Conservation (phyloP, 2,888 invertebrate species). For the Silvanus unidentatus region DNA sequence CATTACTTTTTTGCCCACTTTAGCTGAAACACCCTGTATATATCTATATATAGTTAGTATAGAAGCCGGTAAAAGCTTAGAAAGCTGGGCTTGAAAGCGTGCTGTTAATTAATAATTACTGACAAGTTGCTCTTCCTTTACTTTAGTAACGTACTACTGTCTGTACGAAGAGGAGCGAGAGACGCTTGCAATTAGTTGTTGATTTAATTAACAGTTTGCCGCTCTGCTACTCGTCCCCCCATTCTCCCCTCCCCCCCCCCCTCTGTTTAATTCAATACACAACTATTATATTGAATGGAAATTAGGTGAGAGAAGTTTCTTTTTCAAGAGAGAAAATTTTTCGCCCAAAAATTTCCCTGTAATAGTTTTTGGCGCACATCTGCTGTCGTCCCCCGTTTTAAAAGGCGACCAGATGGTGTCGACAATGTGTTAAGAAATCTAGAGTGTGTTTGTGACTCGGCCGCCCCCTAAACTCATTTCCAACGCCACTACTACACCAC, state of each 20-base stretch:
- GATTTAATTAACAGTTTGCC: slow-evolving; percentile 43
- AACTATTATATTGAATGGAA: slow-evolving; percentile 12
- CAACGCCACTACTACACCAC: slow-evolving; percentile 19
- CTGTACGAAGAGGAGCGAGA: slow-evolving; percentile 28
- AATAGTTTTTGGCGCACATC: slow-evolving; percentile 28
- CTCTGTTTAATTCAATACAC: slow-evolving; percentile 31
- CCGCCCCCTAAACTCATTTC: slow-evolving; percentile 19
- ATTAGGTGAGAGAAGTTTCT: no score
- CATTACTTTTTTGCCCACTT: no score
- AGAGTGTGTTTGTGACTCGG: slow-evolving; percentile 6
- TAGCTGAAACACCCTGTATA: no score
- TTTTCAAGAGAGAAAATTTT: no score
- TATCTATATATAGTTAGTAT: slow-evolving; percentile 13
- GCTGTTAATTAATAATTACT: slow-evolving; percentile 53
- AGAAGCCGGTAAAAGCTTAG: slow-evolving; percentile 50
- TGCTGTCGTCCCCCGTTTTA: slow-evolving; percentile 29
- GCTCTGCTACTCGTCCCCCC: slow-evolving; percentile 37
- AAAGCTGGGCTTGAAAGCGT: slow-evolving; percentile 48
- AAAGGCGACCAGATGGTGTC: slow-evolving; percentile 33
- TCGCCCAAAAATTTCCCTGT: no score
- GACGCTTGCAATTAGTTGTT: slow-evolving; percentile 36
- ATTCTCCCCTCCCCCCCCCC: slow-evolving; percentile 40
- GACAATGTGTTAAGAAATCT: slow-evolving; percentile 35
- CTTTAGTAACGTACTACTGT: slow-evolving; percentile 40
- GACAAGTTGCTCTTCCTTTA: slow-evolving; percentile 50